Conservation (phyloP, 2,888 invertebrate species). For the Biston betularia region DNA sequence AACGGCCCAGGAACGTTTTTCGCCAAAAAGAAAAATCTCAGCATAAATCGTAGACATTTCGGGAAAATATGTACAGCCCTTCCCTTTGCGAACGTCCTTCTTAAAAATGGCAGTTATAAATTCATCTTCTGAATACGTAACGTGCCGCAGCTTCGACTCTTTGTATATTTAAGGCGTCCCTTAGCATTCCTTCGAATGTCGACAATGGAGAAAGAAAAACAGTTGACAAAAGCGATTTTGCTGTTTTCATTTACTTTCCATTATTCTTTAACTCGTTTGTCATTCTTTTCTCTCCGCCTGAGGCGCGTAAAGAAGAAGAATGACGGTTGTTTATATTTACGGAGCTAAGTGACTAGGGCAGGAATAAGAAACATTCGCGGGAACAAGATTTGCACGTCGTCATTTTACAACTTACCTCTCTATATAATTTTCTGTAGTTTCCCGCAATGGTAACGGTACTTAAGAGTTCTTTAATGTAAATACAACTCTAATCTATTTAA, state of each 20-base stretch:
- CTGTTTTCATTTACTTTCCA: slow-evolving; percentile 84
- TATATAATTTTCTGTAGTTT: not conserved
- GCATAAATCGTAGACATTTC: slow-evolving; percentile 43
- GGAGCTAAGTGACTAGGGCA: slow-evolving; percentile 73
- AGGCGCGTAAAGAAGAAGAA: slow-evolving; percentile 77
- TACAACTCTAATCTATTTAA: slow-evolving; percentile 32
- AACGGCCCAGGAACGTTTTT: slow-evolving; percentile 32
- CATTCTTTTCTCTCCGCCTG: slow-evolving; percentile 77
- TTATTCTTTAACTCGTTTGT: slow-evolving; percentile 83
- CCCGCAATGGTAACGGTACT: not conserved
- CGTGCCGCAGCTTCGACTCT: slow-evolving; percentile 57
- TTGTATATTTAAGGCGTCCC: slow-evolving; percentile 57
- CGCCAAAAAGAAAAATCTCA: slow-evolving; percentile 41
- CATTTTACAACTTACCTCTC: slow-evolving; percentile 50
- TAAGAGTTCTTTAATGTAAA: slow-evolving; percentile 24
- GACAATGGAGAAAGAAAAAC: slow-evolving; percentile 70
- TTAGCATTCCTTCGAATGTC: slow-evolving; percentile 64
- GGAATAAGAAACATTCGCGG: slow-evolving; percentile 69
- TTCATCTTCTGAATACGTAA: slow-evolving; percentile 58
- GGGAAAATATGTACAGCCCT: slow-evolving; percentile 45
- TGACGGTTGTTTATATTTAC: slow-evolving; percentile 79
- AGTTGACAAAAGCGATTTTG: slow-evolving; percentile 80
- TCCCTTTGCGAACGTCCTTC: slow-evolving; percentile 46
- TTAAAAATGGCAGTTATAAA: slow-evolving; percentile 52
- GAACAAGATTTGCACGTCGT: slow-evolving; percentile 59